A percentile compares a stretch with the other conserved stretches of the same genome.
These are phyloP conservation scores for Bombus haemorrhoidalis DNA, from an alignment of 1,140 invertebrate species.

Conservation along the genomic window DNA sequence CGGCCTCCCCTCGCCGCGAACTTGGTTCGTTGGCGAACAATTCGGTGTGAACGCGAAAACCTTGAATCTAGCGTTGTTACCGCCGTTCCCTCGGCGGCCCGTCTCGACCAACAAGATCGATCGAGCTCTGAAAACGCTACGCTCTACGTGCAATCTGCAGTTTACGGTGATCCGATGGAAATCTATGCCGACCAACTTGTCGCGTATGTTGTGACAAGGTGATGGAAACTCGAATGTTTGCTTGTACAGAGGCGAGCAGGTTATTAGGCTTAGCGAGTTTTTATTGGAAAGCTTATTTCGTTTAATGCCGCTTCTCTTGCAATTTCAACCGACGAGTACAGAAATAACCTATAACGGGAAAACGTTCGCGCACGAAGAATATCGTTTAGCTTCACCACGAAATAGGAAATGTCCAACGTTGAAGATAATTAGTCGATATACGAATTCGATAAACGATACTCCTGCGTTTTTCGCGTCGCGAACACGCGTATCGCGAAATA, in stretches of 20 bases:
- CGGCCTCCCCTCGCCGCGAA: not conserved
- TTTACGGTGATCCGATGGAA: not conserved
- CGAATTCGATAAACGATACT: not conserved
- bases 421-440: not conserved
- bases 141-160: not conserved
- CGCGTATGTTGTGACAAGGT: not conserved
- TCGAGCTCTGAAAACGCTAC: conserved; percentile 26
- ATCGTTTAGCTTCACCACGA: not conserved
- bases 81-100: not conserved
- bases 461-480: not conserved
- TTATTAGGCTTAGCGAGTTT: not conserved
- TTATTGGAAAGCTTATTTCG: not conserved
- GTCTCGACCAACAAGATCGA: not conserved
- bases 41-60: conserved; percentile 27
- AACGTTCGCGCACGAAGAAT: too few species aligned
- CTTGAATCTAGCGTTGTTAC: not conserved
- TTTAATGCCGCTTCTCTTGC: not conserved
- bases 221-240: not conserved
- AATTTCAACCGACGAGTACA: not conserved
- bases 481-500: too few species aligned
- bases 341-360: too few species aligned
- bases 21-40: conserved; percentile 30
- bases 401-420: not conserved
- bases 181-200: not conserved
- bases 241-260: not conserved